phyloP scores from a whole-genome alignment of 1,140 invertebrate genomes.

The Temnothorax nylanderi region DNA sequence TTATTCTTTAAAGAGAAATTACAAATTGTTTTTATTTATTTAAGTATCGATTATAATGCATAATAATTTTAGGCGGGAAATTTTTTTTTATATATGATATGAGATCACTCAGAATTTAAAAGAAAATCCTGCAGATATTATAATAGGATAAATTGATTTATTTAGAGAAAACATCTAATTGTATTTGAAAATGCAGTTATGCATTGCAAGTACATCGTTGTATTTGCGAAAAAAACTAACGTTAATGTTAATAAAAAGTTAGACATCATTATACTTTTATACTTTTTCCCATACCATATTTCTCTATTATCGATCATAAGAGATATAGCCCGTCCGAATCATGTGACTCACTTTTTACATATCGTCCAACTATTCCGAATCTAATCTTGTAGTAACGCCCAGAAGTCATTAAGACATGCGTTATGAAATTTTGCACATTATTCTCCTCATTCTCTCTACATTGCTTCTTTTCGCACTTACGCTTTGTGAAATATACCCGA shows the following conservation, averaged over 20 bases:
- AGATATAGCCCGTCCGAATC: background rate
- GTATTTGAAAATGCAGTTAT: background rate
- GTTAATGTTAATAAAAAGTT: background rate
- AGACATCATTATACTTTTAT: background rate
- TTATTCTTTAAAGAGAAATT: background rate
- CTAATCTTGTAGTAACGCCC: constrained; percentile 40
- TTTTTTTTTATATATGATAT: background rate
- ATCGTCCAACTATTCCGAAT: constrained; percentile 52
- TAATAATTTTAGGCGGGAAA: background rate
- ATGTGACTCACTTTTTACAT: background rate
- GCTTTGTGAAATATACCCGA: constrained; percentile 54
- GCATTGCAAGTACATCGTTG: background rate
- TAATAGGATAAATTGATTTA: background rate
- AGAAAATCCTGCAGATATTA: background rate
- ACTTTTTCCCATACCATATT: background rate
- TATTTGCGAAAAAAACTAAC: background rate
- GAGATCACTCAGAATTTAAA: background rate
- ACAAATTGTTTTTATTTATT: background rate
- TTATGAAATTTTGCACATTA: constrained; percentile 39
- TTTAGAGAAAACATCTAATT: background rate
- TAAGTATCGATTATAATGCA: background rate
- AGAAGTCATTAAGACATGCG: constrained; percentile 53
- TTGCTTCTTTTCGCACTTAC: constrained; percentile 1
- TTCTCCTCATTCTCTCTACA: constrained; percentile 33
- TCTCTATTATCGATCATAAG: background rate